phyloP scores from a whole-genome alignment of 1,140 invertebrate genomes.

The Drosophila paulistorum region DNA sequence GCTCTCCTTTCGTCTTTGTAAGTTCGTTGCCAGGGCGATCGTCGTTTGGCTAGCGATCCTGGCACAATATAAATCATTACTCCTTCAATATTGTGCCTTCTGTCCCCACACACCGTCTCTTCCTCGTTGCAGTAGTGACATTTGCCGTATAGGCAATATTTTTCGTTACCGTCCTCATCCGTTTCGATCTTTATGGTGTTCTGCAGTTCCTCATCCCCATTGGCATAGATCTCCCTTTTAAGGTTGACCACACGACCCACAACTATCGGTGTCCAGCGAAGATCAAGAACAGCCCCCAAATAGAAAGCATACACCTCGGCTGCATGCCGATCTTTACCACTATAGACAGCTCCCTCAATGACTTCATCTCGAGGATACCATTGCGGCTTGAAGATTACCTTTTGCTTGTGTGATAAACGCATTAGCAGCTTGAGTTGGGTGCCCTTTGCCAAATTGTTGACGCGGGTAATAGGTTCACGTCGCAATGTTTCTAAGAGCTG shows the following conservation, averaged over 20 bases:
- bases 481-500: conserved; percentile 88
- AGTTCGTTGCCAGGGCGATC: conserved; percentile 95
- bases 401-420: conserved; percentile 90
- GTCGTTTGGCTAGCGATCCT: conserved; percentile 86
- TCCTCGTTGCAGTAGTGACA: conserved; percentile 93
- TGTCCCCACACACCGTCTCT: conserved; percentile 91
- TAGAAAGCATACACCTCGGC: conserved; percentile 98
- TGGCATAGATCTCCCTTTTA: conserved; percentile 87
- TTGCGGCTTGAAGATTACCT: conserved; percentile 95
- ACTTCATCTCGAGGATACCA: conserved; percentile 91
- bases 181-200: conserved; percentile 78
- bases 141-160: conserved; percentile 93
- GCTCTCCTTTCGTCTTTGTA: conserved; percentile 91
- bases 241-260: conserved; percentile 91
- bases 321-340: conserved; percentile 95
- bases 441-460: conserved; percentile 90
- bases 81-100: conserved; percentile 89
- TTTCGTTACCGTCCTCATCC: conserved; percentile 83
- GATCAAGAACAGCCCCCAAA: conserved; percentile 90
- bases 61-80: conserved; percentile 93
- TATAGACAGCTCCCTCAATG: conserved; percentile 91
- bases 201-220: conserved; percentile 87
- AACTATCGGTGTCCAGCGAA: conserved; percentile 91
- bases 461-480: conserved; percentile 88
- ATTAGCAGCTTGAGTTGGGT: conserved; percentile 95